Evolutionary conservation across 2,113 vertebrate species (phyloP).

Genomic region (Mesembrinibis cayennensis): DNA sequence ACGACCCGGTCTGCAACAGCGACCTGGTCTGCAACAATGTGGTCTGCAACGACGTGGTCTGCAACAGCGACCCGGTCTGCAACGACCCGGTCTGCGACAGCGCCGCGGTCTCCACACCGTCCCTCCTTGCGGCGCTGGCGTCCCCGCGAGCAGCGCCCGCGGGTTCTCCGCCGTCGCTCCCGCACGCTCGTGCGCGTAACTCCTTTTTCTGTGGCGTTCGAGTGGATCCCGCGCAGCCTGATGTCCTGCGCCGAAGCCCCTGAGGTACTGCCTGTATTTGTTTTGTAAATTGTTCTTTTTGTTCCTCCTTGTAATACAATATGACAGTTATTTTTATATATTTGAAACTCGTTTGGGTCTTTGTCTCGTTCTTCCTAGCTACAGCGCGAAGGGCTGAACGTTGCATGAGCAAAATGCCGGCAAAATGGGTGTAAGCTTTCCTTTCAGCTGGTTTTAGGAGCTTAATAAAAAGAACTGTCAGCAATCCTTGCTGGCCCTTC

Average conservation of each 20-base stretch:
- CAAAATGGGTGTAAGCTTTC: neutral
- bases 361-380: neutral
- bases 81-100: too few species aligned
- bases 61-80: too few species aligned
- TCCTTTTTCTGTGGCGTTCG: neutral
- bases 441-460: neutral
- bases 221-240: neutral
- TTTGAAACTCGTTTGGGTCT: neutral
- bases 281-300: neutral
- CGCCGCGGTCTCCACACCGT: fast-evolving
- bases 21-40: too few species aligned
- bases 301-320: neutral
- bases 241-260: neutral
- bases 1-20: too few species aligned
- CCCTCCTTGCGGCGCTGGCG: fast-evolving
- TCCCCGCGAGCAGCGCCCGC: neutral
- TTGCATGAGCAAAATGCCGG: neutral
- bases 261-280: neutral
- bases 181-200: fast-evolving
- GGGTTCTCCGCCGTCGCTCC: fast-evolving
- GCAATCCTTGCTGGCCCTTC: neutral
- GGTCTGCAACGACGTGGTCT: too few species aligned
- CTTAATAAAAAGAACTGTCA: neutral
- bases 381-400: fast-evolving
- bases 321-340: constrained; percentile 9